Conservation (phyloP, 2,797 vertebrate genomes). For the Anas capensis region DNA sequence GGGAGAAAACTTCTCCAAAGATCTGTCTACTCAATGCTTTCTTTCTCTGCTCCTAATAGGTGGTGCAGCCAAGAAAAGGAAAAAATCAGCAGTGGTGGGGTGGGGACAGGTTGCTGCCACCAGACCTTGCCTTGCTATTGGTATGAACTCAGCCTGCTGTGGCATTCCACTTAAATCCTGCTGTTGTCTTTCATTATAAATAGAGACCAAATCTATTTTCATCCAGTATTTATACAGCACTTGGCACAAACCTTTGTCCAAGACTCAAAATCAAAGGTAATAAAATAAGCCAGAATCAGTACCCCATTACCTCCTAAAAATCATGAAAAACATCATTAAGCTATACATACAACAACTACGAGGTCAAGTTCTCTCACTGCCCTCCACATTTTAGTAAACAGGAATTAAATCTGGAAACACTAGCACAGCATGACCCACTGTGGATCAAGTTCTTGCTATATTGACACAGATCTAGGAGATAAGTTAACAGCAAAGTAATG, state of each 20-base stretch:
- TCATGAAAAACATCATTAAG: neutral
- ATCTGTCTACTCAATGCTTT: neutral
- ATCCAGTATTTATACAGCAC: neutral
- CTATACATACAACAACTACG: rapidly evolving
- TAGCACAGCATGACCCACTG: neutral
- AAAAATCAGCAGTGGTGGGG: rapidly evolving
- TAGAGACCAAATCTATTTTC: neutral
- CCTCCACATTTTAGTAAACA: rapidly evolving
- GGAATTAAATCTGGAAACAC: neutral
- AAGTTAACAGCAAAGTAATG: neutral
- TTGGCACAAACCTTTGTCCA: neutral
- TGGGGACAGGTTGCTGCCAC: neutral
- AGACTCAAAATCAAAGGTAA: neutral
- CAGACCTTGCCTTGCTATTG: no score
- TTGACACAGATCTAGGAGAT: neutral
- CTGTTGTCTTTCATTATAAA: neutral
- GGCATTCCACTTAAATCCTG: neutral
- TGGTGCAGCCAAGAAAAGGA: neutral
- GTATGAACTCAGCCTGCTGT: neutral
- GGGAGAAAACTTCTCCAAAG: neutral
- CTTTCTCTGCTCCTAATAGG: neutral
- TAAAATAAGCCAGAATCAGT: neutral
- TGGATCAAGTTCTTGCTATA: neutral
- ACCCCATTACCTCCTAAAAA: neutral
- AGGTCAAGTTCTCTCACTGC: neutral